Evolutionary conservation across 2,888 invertebrate species (phyloP).

Genomic region (Heliconius sara): DNA sequence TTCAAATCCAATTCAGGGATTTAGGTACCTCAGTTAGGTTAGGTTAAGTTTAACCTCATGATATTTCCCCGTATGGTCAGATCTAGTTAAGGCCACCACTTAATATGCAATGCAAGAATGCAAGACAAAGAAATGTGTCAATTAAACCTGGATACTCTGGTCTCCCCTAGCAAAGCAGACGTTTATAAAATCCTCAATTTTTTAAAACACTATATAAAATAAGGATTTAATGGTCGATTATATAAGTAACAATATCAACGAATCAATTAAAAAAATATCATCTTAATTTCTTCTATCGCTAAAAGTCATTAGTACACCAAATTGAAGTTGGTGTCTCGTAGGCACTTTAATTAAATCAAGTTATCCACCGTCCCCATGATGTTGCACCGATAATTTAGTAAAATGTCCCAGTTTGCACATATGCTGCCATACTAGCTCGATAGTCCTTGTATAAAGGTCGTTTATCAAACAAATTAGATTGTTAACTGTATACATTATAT

Average conservation of each 20-base stretch:
- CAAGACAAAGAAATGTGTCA: no score
- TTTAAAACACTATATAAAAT: no score
- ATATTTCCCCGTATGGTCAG: no score
- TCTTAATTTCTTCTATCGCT: neutral
- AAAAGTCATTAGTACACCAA: neutral
- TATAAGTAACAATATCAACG: neutral
- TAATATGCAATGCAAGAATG: no score
- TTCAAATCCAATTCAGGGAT: no score
- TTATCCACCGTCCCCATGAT: conserved; percentile 17
- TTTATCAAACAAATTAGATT: conserved; percentile 31
- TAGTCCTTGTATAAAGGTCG: conserved; percentile 25
- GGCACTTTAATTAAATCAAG: conserved; percentile 29
- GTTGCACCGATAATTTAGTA: conserved; percentile 23
- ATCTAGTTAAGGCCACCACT: no score
- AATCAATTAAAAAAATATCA: neutral
- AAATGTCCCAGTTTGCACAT: conserved; percentile 22
- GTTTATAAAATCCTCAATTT: no score
- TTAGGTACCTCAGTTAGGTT: no score
- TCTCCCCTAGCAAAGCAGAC: no score
- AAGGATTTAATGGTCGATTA: neutral
- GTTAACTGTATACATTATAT: neutral
- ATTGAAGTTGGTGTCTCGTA: neutral
- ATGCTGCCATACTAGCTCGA: neutral
- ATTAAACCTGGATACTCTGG: no score
- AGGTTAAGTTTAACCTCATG: no score